Conservation (phyloP, 2,797 vertebrate species). For the Hipposideros larvatus region DNA sequence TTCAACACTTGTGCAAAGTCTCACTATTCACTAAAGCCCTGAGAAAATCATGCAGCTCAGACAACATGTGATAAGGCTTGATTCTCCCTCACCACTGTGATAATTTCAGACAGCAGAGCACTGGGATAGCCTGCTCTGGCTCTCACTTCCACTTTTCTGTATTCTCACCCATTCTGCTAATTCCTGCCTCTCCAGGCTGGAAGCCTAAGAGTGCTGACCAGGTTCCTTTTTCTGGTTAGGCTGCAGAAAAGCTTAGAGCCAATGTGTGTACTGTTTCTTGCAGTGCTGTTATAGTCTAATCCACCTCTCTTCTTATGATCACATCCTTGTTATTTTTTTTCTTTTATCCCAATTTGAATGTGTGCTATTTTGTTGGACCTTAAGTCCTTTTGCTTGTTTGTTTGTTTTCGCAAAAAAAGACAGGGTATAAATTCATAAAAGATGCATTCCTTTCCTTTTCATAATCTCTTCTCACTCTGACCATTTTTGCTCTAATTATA, state of each 20-base stretch:
- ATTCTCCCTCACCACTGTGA: not conserved
- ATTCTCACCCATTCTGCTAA: not conserved
- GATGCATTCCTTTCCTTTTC: not conserved
- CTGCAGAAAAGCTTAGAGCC: not conserved
- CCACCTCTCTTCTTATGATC: not conserved
- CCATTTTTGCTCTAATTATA: not conserved
- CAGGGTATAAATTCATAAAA: not conserved
- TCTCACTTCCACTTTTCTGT: not conserved
- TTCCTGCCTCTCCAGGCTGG: not conserved
- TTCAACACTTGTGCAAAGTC: not conserved
- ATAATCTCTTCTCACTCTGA: not conserved
- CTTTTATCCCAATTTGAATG: not conserved
- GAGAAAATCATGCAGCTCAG: not conserved
- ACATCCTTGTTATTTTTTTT: not conserved
- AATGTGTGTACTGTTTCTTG: not conserved
- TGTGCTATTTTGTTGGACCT: not conserved
- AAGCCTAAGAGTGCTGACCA: not conserved
- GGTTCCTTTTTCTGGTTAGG: not conserved
- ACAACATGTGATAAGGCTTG: not conserved
- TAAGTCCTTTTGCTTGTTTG: not conserved
- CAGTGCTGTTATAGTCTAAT: not conserved
- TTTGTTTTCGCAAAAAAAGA: conserved; percentile 21
- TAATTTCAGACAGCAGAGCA: not conserved
- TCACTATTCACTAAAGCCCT: not conserved
- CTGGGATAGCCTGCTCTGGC: fast-evolving